phyloP scores from a whole-genome alignment of 1,140 invertebrate genomes.

The Drosophila arawakana region DNA sequence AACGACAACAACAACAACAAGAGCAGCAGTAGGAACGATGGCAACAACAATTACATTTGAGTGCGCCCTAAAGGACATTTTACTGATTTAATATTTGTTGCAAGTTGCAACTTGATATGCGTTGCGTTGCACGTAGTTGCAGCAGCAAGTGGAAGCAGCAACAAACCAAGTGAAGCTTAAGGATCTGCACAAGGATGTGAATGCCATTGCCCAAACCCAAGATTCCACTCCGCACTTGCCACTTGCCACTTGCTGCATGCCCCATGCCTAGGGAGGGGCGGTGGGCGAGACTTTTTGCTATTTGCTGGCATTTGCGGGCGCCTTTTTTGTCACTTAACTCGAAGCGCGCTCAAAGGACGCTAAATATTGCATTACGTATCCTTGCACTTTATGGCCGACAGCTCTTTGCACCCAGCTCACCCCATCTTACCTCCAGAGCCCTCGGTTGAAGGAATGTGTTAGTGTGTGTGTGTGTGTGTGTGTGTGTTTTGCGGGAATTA shows the following conservation, averaged over 20 bases:
- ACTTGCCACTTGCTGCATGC: slow-evolving; percentile 17
- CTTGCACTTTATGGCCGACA: slow-evolving; percentile 73
- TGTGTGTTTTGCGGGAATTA: slow-evolving; percentile 15
- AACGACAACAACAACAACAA: slow-evolving; percentile 20
- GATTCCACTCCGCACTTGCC: neutral
- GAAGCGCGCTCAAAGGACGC: slow-evolving; percentile 75
- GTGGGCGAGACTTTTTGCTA: slow-evolving; percentile 9
- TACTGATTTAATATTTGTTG: slow-evolving; percentile 83
- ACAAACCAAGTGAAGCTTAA: slow-evolving; percentile 44
- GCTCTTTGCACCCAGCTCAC: slow-evolving; percentile 12
- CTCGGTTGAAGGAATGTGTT: neutral
- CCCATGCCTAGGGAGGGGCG: slow-evolving; percentile 9
- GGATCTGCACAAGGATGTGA: slow-evolving; percentile 40
- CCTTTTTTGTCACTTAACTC: slow-evolving; percentile 74
- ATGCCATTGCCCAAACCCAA: slow-evolving; percentile 22
- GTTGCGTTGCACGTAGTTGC: slow-evolving; percentile 67
- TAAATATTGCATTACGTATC: slow-evolving; percentile 82
- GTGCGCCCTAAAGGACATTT: slow-evolving; percentile 80
- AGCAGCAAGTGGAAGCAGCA: neutral
- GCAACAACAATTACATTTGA: slow-evolving; percentile 79
- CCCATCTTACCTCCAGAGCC: neutral
- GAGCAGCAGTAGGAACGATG: slow-evolving; percentile 12
- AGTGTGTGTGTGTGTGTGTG: too few species aligned
- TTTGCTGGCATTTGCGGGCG: slow-evolving; percentile 10
- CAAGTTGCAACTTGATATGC: slow-evolving; percentile 81